Base-by-base conservation (phyloP, 23 tunicate species). In the Halocynthia roretzi region DNA sequence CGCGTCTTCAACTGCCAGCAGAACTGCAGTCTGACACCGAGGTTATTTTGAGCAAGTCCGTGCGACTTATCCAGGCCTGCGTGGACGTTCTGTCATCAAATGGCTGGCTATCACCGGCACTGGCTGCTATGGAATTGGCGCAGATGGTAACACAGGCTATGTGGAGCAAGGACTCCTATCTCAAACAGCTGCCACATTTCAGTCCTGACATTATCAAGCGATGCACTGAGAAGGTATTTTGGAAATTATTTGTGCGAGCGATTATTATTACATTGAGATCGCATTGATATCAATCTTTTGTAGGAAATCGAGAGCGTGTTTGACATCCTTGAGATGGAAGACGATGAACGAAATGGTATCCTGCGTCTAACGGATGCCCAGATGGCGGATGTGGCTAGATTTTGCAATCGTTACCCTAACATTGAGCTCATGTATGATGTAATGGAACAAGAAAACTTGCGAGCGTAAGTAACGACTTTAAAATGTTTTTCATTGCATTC, bases 41-140 rank as follows among this genome's bases (percentile, higher is more conserved):
- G 76, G 81, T 70, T 21, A 88, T 94, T 31, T 73, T 94, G 0
- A 78, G 84, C 70, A 88, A 87, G 58, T 80, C 91, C 10, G 80
- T 94, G 17, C 95, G 99, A 20, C 77, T 85, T n/a, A 82, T 87
- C 8, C 79, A 87, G 65, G 98, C 99, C 31, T 94, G 99, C 75
- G 99, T 94, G n/a, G 99, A 94, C 73, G 99, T 94, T 0, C 75
- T 94, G 63, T 88, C 99, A 7, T 94, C 99, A 50, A 94, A 94
- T 61, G 99, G 99, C 49, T 94, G 99, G 99, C 80, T 94, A 40
- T 84, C 89, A 15, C 99, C 99, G 10, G 99, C 99, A 31, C 72
- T 94, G 68, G 95, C 99, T 71, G 99, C 99, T 12, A 94, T 94
- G 99, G 99, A 94, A 77, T 82, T 94, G 50, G 95, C 99, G 7